A percentile compares a stretch with the other conserved stretches of the same genome.
Evolutionary conservation across 2,888 invertebrate species (phyloP).

Genomic region (Linnaemya vulpina): DNA sequence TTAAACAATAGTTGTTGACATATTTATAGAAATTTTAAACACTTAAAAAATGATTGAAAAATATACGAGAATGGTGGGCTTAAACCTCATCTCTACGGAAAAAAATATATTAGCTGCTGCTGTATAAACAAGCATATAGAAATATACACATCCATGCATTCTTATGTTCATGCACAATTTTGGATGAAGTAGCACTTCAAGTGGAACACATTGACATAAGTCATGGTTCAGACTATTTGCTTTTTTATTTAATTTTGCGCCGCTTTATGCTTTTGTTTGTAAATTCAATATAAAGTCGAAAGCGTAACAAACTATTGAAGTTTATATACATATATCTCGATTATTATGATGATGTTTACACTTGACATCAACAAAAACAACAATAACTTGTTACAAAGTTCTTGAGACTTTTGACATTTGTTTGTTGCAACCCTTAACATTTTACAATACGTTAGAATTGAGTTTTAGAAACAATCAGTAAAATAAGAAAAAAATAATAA

Average conservation of each 20-base stretch:
- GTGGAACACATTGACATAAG: slow-evolving; percentile 48
- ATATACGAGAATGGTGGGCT: background rate
- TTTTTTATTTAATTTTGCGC: slow-evolving; percentile 52
- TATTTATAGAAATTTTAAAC: slow-evolving; percentile 27
- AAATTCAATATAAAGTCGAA: slow-evolving; percentile 59
- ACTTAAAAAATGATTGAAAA: slow-evolving; percentile 36
- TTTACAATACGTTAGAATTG: slow-evolving; percentile 3
- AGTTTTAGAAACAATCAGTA: slow-evolving; percentile 11
- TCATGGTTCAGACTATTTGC: slow-evolving; percentile 31
- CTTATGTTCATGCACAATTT: slow-evolving; percentile 16
- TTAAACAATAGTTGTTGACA: slow-evolving; percentile 20
- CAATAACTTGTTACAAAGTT: slow-evolving; percentile 55
- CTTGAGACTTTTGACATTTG: slow-evolving; percentile 67
- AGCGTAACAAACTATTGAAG: slow-evolving; percentile 64
- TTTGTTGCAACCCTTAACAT: slow-evolving; percentile 47
- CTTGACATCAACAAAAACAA: slow-evolving; percentile 58
- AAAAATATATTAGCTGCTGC: background rate
- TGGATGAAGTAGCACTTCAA: slow-evolving; percentile 44
- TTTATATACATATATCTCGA: slow-evolving; percentile 41
- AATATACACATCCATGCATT: background rate
- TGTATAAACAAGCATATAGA: background rate
- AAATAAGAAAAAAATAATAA: background rate
- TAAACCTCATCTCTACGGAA: background rate
- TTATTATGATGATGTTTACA: slow-evolving; percentile 62
- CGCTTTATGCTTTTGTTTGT: slow-evolving; percentile 63